Evolutionary conservation across 92 coral and sea anemone genomes (phyloP).

Genomic region (Porites cylindrica): DNA sequence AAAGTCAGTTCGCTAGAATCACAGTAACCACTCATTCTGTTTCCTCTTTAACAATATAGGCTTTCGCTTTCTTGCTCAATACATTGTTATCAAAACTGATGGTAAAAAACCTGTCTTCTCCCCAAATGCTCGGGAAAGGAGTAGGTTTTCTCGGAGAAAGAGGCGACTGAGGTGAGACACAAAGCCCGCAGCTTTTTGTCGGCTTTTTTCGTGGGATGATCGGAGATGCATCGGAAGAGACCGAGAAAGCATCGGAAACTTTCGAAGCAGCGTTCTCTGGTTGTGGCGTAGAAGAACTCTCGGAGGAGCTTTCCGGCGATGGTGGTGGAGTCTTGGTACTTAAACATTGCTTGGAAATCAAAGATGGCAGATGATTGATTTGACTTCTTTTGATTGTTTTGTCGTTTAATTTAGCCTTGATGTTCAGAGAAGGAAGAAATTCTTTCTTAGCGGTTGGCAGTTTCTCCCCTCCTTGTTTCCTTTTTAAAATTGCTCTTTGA

Average conservation of each 20-base stretch:
- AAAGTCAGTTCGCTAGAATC: too few species aligned
- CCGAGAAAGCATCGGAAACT: neutral
- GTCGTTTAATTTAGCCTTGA: neutral
- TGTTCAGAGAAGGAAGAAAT: neutral
- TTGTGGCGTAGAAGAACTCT: neutral
- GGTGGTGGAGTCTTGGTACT: neutral
- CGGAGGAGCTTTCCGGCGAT: neutral
- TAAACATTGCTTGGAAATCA: neutral
- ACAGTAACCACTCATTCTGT: neutral
- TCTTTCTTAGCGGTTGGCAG: neutral
- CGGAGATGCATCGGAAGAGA: neutral
- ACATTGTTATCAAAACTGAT: constrained; percentile 1
- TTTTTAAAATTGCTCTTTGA: neutral
- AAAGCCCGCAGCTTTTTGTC: neutral
- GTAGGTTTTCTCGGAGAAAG: constrained; percentile 1
- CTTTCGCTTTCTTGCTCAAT: neutral
- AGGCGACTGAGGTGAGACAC: neutral
- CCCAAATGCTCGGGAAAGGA: constrained; percentile 7
- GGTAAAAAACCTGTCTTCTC: constrained; percentile 13
- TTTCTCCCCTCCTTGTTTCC: neutral
- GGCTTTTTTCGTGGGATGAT: neutral
- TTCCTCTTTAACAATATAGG: neutral
- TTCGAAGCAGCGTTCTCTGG: neutral
- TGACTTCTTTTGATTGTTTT: neutral
- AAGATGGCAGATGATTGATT: neutral